These are phyloP conservation scores for Nebria brevicollis DNA, from an alignment of 2,888 invertebrate species.

Conservation along the genomic window DNA sequence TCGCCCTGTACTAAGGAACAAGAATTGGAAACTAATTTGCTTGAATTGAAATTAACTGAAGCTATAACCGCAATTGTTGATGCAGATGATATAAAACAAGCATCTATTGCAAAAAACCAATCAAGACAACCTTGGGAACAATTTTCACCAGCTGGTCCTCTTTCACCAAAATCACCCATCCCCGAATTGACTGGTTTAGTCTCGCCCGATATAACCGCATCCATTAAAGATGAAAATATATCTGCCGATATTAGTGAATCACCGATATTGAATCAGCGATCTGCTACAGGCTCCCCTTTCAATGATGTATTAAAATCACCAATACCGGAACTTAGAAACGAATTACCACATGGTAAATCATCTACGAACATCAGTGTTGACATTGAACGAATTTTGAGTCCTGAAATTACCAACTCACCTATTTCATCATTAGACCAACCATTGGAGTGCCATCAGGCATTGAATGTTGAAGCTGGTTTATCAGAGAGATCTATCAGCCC, in stretches of 20 bases:
- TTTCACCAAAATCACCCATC: slow-evolving; percentile 47
- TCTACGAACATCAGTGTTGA: background rate
- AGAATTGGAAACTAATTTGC: no score
- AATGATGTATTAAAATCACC: slow-evolving; percentile 24
- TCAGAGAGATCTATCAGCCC: background rate
- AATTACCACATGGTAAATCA: background rate
- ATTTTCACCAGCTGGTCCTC: slow-evolving; percentile 37
- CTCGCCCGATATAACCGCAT: slow-evolving; percentile 57
- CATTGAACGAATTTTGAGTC: background rate
- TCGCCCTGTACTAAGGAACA: no score
- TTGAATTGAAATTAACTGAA: no score
- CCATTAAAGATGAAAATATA: slow-evolving; percentile 57
- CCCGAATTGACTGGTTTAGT: slow-evolving; percentile 40
- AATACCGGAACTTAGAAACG: slow-evolving; percentile 25
- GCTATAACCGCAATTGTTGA: no score
- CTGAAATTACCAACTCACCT: background rate
- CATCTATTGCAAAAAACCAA: slow-evolving; percentile 19
- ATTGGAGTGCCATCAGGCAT: background rate
- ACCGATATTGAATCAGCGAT: slow-evolving; percentile 12
- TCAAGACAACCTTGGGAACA: slow-evolving; percentile 25
- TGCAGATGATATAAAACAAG: no score
- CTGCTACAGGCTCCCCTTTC: background rate
- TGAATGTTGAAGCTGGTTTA: slow-evolving; percentile 16
- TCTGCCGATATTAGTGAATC: slow-evolving; percentile 27
- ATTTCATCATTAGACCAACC: slow-evolving; percentile 8